Conservation (phyloP, 1,140 invertebrate genomes). For the Drosophila auraria region DNA sequence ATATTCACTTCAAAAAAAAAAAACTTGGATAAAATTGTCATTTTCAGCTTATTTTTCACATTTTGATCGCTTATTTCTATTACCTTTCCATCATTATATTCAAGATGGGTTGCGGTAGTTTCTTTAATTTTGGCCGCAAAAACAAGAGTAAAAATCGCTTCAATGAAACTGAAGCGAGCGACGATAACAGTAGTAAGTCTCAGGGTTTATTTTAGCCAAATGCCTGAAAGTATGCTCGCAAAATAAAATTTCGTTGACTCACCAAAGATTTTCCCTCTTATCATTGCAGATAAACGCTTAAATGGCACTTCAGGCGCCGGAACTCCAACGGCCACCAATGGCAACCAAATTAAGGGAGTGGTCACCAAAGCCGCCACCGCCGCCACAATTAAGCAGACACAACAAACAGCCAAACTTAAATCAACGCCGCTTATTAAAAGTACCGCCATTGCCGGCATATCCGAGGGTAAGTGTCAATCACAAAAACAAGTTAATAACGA, state of each 20-base stretch:
- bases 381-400: slow-evolving; percentile 30
- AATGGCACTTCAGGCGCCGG: slow-evolving; percentile 26
- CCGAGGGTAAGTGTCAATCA: slow-evolving; percentile 61
- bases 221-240: slow-evolving; percentile 46
- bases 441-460: slow-evolving; percentile 33
- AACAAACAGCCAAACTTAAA: slow-evolving; percentile 40
- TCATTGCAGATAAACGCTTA: slow-evolving; percentile 64
- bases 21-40: neutral
- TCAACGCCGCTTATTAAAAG: slow-evolving; percentile 43
- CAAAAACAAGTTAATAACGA: slow-evolving; percentile 22
- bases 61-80: neutral
- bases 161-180: neutral
- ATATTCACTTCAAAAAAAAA: too few relatives aligned
- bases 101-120: slow-evolving; percentile 21
- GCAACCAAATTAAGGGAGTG: slow-evolving; percentile 30
- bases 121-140: slow-evolving; percentile 28
- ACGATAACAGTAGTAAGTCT: slow-evolving; percentile 16
- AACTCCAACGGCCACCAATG: slow-evolving; percentile 9
- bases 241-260: neutral
- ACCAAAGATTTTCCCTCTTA: neutral
- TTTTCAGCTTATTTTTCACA: neutral
- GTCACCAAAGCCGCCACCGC: slow-evolving; percentile 31
- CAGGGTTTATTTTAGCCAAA: neutral
- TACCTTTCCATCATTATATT: neutral
- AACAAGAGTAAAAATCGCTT: neutral